Base-by-base conservation (phyloP, 2,113 vertebrate genomes). In the Neopipo cinnamomea region DNA sequence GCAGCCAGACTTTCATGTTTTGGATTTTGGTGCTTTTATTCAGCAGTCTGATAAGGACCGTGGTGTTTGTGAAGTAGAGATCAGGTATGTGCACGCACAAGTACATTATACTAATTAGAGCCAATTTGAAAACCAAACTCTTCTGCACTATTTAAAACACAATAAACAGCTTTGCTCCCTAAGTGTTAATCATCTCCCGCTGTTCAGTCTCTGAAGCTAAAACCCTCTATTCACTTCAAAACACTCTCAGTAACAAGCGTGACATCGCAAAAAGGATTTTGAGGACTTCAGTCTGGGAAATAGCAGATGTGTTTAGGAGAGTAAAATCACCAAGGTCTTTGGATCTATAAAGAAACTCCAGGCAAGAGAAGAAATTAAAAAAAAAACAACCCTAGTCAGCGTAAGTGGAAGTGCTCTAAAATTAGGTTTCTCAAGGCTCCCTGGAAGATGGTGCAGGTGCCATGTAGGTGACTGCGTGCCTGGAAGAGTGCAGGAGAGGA, bases 141-240 rank as follows among this genome's bases (percentile, higher is more conserved):
- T 97, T 80, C 91, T 82, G 91, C 96, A 96, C 96, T 93, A 96
- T 97, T 97, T 96, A 95, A 97, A 96, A 96, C 94, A 97, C 94
- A 96, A 97, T 96, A 97, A 97, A 96, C 94, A 97, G 95, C 96
- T 97, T 95, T 96, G 58, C 96, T 97, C 89, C 74, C 93, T 89
- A 89, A 82, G 96, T 96, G 96, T 97, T 97, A 97, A 96, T 97
- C 95, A 96, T 96, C 95, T 94, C 96, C 96, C 93, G 96, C 95
- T 97, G 96, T 91, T 97, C 87, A 79, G 70, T 35, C 93, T 96
- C 94, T 97, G 95, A 96, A 96, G 95, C 94, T 96, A 96, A 95
- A 96, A 90, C 93, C 85, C 85, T 94, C 74, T 87, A 82, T 80
- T 95, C 87, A 79, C 94, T 97, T 97, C 96, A 95, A 96, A 97